Evolutionary conservation across 2,113 vertebrate genomes (phyloP).

Genomic region (Vimba vimba): DNA sequence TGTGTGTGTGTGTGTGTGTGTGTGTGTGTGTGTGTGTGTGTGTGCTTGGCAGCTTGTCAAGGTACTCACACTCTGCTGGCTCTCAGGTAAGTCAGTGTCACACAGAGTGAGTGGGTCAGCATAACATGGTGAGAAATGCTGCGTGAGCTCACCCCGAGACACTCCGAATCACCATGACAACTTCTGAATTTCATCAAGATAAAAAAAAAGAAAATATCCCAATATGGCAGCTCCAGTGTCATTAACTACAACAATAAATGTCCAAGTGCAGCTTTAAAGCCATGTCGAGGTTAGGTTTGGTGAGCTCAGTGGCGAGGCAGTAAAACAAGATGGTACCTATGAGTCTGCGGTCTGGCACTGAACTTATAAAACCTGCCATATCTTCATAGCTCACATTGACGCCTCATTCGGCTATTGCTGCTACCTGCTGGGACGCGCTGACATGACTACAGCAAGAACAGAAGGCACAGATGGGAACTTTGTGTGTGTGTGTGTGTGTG

Average conservation of each 20-base stretch:
- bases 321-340: slow-evolving; percentile 34
- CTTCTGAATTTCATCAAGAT: not conserved
- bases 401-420: slow-evolving; percentile 10
- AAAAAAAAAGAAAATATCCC: slow-evolving; percentile 3
- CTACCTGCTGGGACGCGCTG: slow-evolving; percentile 34
- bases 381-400: slow-evolving; percentile 42
- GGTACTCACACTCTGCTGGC: slow-evolving; percentile 27
- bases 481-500: slow-evolving; percentile 1
- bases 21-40: not conserved
- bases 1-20: not conserved
- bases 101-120: slow-evolving; percentile 23
- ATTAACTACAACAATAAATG: slow-evolving; percentile 8
- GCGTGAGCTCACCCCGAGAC: slow-evolving; percentile 19
- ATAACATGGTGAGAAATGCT: slow-evolving; percentile 32
- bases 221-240: not conserved
- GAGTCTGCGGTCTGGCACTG: slow-evolving; percentile 21
- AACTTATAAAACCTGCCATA: slow-evolving; percentile 42
- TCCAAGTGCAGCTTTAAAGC: not conserved
- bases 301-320: not conserved
- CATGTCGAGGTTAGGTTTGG: not conserved
- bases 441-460: slow-evolving; percentile 41
- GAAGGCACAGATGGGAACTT: slow-evolving; percentile 43
- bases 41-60: slow-evolving; percentile 42
- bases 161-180: slow-evolving; percentile 13
- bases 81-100: slow-evolving; percentile 34